Base-by-base conservation (phyloP, 37 sponge, comb jelly and placozoan species). In the Halichondria panicea region DNA sequence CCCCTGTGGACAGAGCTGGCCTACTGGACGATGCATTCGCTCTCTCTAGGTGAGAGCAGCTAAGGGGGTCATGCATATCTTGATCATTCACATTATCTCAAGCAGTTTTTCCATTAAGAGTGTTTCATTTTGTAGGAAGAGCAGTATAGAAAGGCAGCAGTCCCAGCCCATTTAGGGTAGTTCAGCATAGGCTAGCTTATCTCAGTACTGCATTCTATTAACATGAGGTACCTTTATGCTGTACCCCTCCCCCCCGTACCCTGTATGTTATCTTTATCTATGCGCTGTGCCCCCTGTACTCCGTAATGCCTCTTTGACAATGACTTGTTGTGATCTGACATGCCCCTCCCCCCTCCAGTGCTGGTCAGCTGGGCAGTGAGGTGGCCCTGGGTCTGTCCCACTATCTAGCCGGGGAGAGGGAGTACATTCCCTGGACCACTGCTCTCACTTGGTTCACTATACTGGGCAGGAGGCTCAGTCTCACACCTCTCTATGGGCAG, bases 21-120 rank as follows among this genome's bases (percentile, higher is more conserved):
- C 42, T 94, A 63, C 46, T 94, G 9, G 91, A 87, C 24, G 94
- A 94, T 83, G 91, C 94, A 34, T 90, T 94, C 83, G 81, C 80
- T 19, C 71, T 92, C 24, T 57, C 81, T 4, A 87, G 78, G 92
- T 86, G 55, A n/a, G n/a, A n/a, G n/a, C n/a, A n/a, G n/a, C n/a
- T n/a, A n/a, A n/a, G n/a, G n/a, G n/a, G n/a, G n/a, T n/a, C n/a
- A n/a, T n/a, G n/a, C n/a, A n/a, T n/a, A n/a, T n/a, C n/a, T n/a
- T n/a, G n/a, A n/a, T n/a, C n/a, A n/a, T n/a, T n/a, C n/a, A n/a
- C n/a, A n/a, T n/a, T n/a, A n/a, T n/a, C n/a, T n/a, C n/a, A n/a
- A n/a, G n/a, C n/a, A n/a, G n/a, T n/a, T n/a, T n/a, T n/a, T 15
- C 52, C 15, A 48, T 48, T 48, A 9, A 48, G 13, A 48, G 50